Conservation (phyloP, 2,888 invertebrate genomes). For the Drosophila limbata region DNA sequence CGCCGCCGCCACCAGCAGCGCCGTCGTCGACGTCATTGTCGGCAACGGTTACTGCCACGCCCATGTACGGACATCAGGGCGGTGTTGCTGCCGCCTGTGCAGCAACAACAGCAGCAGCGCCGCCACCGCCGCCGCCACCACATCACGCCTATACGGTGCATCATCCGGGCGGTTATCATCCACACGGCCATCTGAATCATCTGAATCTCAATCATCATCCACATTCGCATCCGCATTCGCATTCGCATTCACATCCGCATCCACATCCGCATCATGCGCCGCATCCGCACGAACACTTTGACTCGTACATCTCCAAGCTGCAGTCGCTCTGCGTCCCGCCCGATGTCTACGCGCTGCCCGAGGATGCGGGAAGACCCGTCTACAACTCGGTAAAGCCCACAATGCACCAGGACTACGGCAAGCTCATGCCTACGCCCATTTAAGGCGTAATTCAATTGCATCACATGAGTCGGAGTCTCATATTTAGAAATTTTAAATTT, state of each 20-base stretch:
- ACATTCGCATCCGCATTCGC: conserved; percentile 59
- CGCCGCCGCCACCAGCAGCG: conserved; percentile 52
- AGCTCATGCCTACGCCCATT: conserved; percentile 94
- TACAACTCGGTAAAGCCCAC: conserved; percentile 96
- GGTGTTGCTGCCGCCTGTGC: conserved; percentile 28
- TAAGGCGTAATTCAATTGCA: conserved; percentile 85
- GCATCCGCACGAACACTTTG: conserved; percentile 95
- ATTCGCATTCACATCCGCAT: conserved; percentile 87
- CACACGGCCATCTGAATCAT: conserved; percentile 85
- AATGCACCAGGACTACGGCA: conserved; percentile 93
- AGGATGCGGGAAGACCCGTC: conserved; percentile 92
- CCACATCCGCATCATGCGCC: conserved; percentile 65
- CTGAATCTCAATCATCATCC: conserved; percentile 8
- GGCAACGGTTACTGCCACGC: not conserved
- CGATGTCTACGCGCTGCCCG: conserved; percentile 92
- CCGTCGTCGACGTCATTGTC: conserved; percentile 13
- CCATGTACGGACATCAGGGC: conserved; percentile 59
- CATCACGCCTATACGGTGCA: conserved; percentile 84
- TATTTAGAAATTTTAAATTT: too few relatives aligned
- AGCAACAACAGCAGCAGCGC: conserved; percentile 38
- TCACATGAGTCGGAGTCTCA: not conserved
- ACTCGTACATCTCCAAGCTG: conserved; percentile 95
- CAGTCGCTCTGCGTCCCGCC: conserved; percentile 94
- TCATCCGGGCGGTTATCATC: conserved; percentile 83
- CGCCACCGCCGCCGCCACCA: conserved; percentile 73